These are phyloP conservation scores for Sylvilagus floridanus DNA, from an alignment of 2,797 vertebrate genomes.

Conservation along the genomic window DNA sequence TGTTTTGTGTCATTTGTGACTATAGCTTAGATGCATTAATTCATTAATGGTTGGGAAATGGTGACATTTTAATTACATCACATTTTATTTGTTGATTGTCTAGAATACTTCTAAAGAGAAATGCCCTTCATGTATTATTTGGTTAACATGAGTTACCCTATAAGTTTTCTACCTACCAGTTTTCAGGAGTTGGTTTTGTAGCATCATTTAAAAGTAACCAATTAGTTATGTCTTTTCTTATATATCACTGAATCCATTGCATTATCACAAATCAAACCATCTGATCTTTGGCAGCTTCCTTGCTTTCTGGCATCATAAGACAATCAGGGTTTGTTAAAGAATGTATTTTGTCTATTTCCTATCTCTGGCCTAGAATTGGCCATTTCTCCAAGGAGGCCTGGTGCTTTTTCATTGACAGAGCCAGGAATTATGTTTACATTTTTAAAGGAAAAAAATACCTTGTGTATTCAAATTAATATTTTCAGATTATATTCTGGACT, in stretches of 20 bases:
- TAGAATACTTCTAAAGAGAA: constrained; percentile 54
- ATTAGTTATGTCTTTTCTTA: constrained; percentile 19
- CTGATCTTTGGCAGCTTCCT: constrained; percentile 24
- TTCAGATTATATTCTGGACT: constrained; percentile 45
- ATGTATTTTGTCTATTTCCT: constrained; percentile 33
- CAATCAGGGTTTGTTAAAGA: not conserved
- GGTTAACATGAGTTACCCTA: not conserved
- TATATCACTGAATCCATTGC: not conserved
- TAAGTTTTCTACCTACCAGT: constrained; percentile 16
- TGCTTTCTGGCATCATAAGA: constrained; percentile 27
- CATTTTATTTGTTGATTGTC: constrained; percentile 43
- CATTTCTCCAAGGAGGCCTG: constrained; percentile 20
- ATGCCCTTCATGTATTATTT: constrained; percentile 46
- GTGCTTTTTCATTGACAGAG: constrained; percentile 23
- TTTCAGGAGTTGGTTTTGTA: constrained; percentile 56
- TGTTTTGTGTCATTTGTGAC: not conserved
- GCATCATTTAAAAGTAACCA: constrained; percentile 36
- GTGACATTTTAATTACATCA: not conserved
- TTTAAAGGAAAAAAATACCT: constrained; percentile 37
- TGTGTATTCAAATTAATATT: constrained; percentile 54
- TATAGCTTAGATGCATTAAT: constrained; percentile 40
- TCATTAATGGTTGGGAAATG: constrained; percentile 41
- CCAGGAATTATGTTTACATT: not conserved
- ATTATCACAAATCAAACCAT: constrained; percentile 1
- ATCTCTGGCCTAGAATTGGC: not conserved